Evolutionary conservation across 2,888 invertebrate species (phyloP).

Genomic region (Hypomecis atomaria): DNA sequence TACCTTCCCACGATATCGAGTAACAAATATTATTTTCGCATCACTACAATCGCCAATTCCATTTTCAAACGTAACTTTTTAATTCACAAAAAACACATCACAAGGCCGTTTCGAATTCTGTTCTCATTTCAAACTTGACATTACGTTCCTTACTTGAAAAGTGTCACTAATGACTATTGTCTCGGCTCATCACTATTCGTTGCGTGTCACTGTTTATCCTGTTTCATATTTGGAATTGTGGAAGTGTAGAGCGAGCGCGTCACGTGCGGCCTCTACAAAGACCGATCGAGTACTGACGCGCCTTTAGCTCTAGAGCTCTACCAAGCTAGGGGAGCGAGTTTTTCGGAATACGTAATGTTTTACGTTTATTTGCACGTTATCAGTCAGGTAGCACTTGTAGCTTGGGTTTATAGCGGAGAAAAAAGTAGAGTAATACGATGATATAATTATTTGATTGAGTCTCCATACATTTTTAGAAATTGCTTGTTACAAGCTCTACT

Average conservation of each 20-base stretch:
- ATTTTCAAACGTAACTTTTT: constrained; percentile 30
- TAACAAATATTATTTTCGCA: constrained; percentile 30
- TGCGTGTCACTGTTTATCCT: constrained; percentile 44
- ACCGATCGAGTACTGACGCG: constrained; percentile 33
- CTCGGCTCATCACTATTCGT: constrained; percentile 56
- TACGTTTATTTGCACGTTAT: constrained; percentile 51
- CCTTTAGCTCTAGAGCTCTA: not conserved
- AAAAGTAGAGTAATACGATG: no score
- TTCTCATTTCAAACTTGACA: constrained; percentile 34
- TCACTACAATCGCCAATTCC: constrained; percentile 30
- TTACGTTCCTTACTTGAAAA: constrained; percentile 48
- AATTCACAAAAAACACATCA: constrained; percentile 29
- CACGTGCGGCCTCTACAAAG: constrained; percentile 35
- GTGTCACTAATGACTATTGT: constrained; percentile 54
- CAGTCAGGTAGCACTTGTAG: constrained; percentile 10
- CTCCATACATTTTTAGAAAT: no score
- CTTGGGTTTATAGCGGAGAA: not conserved
- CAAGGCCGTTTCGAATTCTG: constrained; percentile 33
- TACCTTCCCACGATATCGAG: constrained; percentile 23
- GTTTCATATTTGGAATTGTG: constrained; percentile 45
- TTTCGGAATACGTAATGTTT: constrained; percentile 24
- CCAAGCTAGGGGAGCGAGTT: constrained; percentile 21
- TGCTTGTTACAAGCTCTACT: no score
- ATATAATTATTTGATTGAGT: no score
- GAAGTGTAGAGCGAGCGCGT: constrained; percentile 15